A percentile compares a stretch with the other conserved stretches of the same genome.
These are phyloP conservation scores for Leucozona laternaria DNA, from an alignment of 2,888 invertebrate genomes.

Conservation along the genomic window DNA sequence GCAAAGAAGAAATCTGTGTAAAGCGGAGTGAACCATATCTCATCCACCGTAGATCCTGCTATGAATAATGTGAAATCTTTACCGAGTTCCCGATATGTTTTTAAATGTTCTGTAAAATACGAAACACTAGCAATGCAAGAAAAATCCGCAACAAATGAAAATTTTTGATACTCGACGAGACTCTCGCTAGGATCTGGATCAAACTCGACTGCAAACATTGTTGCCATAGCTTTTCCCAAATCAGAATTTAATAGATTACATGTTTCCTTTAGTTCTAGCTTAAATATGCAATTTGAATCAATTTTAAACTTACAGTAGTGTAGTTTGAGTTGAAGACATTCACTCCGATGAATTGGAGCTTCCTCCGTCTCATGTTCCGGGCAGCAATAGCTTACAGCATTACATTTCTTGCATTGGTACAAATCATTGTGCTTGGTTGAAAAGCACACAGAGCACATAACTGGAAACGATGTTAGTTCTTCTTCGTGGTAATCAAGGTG, in stretches of 20 bases:
- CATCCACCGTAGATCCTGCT: slow-evolving; percentile 78
- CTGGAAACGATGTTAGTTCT: slow-evolving; percentile 79
- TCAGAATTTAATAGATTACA: slow-evolving; percentile 74
- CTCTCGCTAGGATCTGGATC: slow-evolving; percentile 70
- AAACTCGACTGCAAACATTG: slow-evolving; percentile 72
- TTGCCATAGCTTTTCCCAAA: slow-evolving; percentile 76
- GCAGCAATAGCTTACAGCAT: slow-evolving; percentile 79
- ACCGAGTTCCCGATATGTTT: slow-evolving; percentile 42
- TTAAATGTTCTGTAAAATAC: slow-evolving; percentile 75
- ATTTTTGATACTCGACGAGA: slow-evolving; percentile 77
- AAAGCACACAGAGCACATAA: slow-evolving; percentile 79
- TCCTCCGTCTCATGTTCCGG: slow-evolving; percentile 77
- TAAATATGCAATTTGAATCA: slow-evolving; percentile 23
- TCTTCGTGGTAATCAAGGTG: slow-evolving; percentile 77
- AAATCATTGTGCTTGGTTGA: slow-evolving; percentile 61
- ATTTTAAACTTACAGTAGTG: slow-evolving; percentile 79
- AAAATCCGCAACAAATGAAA: slow-evolving; percentile 78
- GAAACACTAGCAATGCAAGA: slow-evolving; percentile 80
- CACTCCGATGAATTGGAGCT: slow-evolving; percentile 73
- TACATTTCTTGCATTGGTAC: slow-evolving; percentile 77
- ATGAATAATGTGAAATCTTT: slow-evolving; percentile 77
- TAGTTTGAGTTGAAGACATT: slow-evolving; percentile 78
- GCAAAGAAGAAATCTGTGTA: slow-evolving; percentile 79
- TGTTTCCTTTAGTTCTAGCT: slow-evolving; percentile 26
- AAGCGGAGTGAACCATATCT: slow-evolving; percentile 77